Conservation (phyloP, 2,888 invertebrate genomes). For the Iphiclides podalirius region DNA sequence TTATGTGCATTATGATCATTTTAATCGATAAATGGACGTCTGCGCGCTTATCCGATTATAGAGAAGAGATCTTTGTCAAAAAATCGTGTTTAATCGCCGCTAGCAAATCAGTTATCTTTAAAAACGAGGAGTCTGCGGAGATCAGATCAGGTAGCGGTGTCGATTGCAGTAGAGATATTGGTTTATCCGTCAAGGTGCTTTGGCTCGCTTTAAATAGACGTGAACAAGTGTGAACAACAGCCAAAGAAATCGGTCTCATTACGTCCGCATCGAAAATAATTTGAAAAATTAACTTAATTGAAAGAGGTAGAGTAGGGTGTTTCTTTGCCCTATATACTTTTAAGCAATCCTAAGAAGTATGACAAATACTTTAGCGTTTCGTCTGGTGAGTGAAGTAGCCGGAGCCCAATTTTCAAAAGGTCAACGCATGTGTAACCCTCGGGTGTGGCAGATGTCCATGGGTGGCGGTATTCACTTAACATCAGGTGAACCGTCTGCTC, state of each 20-base stretch:
- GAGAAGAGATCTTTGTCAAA: conserved; percentile 3
- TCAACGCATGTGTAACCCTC: no score
- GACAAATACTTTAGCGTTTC: no score
- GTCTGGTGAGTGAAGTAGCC: no score
- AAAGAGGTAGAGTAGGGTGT: no score
- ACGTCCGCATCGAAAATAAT: neutral
- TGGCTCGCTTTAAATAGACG: neutral
- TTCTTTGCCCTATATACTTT: no score
- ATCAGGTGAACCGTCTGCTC: no score
- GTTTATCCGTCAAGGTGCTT: conserved; percentile 24
- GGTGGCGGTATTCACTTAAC: no score
- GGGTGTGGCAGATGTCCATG: no score
- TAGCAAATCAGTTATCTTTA: conserved; percentile 19
- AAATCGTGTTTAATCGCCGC: conserved; percentile 17
- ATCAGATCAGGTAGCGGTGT: conserved; percentile 25
- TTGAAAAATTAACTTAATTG: conserved; percentile 2
- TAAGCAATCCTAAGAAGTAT: no score
- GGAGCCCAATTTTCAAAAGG: no score
- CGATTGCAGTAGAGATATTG: conserved; percentile 33
- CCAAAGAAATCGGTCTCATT: neutral
- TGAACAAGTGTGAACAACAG: neutral
- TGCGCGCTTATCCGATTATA: conserved; percentile 11
- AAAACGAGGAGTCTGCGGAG: conserved; percentile 11
- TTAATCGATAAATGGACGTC: no score
- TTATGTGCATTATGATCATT: no score